Conservation (phyloP, 2,113 vertebrate genomes). For the Odocoileus virginianus region DNA sequence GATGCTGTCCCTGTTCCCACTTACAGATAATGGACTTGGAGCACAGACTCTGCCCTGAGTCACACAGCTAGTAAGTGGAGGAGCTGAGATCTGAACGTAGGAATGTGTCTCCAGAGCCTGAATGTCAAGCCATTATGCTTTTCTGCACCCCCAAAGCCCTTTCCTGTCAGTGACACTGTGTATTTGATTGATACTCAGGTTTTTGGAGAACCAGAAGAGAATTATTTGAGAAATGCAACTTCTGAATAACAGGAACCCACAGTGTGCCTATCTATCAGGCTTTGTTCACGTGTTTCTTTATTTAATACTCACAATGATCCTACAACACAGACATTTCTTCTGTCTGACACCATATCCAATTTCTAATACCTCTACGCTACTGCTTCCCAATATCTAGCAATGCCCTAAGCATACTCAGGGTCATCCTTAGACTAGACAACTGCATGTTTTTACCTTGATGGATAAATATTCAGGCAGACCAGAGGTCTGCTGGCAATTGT, state of each 20-base stretch:
- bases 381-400: not conserved
- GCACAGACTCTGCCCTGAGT: not conserved
- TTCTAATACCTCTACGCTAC: not conserved
- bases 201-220: not conserved
- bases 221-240: slow-evolving; percentile 4
- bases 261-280: not conserved
- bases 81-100: slow-evolving; percentile 31
- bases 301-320: not conserved
- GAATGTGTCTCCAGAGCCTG: not conserved
- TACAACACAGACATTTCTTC: not conserved
- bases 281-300: not conserved
- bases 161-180: not conserved
- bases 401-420: not conserved
- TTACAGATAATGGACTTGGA: slow-evolving; percentile 39
- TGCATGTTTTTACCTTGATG: not conserved
- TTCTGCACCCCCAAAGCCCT: not conserved
- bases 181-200: slow-evolving; percentile 9
- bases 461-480: not conserved
- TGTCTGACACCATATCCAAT: not conserved
- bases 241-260: not conserved
- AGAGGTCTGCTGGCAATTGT: not conserved
- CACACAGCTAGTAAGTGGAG: not conserved
- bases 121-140: not conserved
- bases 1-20: slow-evolving; percentile 17
- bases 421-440: not conserved